Evolutionary conservation across 2,113 vertebrate species (phyloP).

Genomic region (Notiomystis cincta): DNA sequence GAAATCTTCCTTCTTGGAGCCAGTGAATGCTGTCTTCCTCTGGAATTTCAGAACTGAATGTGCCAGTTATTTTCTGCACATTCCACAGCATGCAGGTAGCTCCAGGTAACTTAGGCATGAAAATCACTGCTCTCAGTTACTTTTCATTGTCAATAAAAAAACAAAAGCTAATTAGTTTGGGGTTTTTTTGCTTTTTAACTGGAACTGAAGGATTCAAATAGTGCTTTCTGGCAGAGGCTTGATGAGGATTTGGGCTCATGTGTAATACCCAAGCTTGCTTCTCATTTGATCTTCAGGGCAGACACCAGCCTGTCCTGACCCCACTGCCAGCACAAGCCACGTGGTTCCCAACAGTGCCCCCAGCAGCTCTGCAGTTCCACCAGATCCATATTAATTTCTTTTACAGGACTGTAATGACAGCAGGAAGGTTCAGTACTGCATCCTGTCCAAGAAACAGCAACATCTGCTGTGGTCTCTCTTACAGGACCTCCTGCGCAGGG

Average conservation of each 20-base stretch:
- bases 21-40: not conserved
- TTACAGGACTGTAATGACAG: not conserved
- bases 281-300: not conserved
- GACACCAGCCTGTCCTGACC: not conserved
- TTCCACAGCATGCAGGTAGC: accelerated
- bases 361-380: not conserved
- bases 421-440: not conserved
- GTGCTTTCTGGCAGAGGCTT: not conserved
- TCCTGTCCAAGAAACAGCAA: not conserved
- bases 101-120: not conserved
- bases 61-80: not conserved
- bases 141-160: not conserved
- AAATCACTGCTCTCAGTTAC: not conserved
- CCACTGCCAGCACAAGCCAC: not conserved
- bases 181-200: not conserved
- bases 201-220: not conserved
- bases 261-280: not conserved
- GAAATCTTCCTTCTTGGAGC: not conserved
- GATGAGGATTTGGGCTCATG: not conserved
- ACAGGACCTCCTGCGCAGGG: constrained; percentile 90
- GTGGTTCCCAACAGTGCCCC: accelerated
- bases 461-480: not conserved
- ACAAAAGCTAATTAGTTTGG: not conserved
- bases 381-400: not conserved
- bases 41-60: not conserved